Evolutionary conservation across 2,113 vertebrate genomes (phyloP), one percentile per base, ranked within the genome.

Genomic region (Ranitomeya imitator): DNA sequence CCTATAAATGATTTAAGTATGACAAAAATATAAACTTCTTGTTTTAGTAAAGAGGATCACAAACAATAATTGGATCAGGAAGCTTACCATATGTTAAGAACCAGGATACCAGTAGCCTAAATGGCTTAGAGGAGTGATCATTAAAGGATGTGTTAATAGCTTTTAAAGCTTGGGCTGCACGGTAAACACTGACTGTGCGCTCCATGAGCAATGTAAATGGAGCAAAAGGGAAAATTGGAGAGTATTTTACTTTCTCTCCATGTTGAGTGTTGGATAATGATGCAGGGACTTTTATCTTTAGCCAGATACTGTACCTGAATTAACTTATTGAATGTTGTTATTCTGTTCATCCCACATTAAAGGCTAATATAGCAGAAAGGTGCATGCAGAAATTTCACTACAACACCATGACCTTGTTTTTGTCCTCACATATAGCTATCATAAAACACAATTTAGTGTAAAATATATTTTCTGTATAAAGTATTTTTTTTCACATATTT

Each of bases 1-100:
- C 6, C 61, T 5, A 63, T 63, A 63, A 63, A 19, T 31, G 7
- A 37, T 73, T 23, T 73, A 73, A 26, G 21, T 23, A 23, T 57
- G 14, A 61, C 61, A 61, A 61, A 19, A 60, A 0, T 14, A 51
- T 37, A 65, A 79, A 79, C 52, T n/a, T 78, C 21, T 14, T 79
- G 77, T 79, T 79, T 79, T 61, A 80, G 55, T 37, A 59, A 80
- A 80, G 23, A 76, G 69, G 54, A 55, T 60, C 15, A 1, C 52
- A 51, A 45, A 63, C 11, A 13, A 26, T 85, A 85, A 85, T 85
- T 85, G 84, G 71, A 76, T 85, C 77, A 85, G 16, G 45, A 18
- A 54, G 23, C 52, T 85, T 85, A 60, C 45, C 67, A 60, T 60
- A 85, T 85, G 84, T 59, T 85, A 85, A 77, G 69, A 73, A 85